These are phyloP conservation scores for Mustela erminea DNA, from an alignment of 2,797 vertebrate species.

Conservation along the genomic window DNA sequence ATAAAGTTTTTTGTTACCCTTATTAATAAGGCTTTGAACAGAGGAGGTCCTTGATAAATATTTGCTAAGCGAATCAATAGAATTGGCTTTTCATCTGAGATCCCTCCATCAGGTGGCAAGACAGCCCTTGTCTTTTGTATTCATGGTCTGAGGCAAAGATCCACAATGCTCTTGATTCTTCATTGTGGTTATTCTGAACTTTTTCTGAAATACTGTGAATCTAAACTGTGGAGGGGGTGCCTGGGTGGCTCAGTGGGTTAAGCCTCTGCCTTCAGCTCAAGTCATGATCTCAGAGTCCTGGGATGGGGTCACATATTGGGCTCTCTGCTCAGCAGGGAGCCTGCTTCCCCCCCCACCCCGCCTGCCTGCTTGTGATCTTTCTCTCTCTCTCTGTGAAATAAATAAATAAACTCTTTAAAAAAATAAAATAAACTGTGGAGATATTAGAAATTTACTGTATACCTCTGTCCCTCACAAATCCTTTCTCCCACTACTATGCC, in stretches of 20 bases:
- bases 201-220: neutral
- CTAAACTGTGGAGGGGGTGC: neutral
- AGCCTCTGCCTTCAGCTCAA: no score
- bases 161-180: neutral
- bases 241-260: no score
- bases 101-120: neutral
- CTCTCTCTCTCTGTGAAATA: no score
- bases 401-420: no score
- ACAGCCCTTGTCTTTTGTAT: neutral
- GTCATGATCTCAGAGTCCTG: no score
- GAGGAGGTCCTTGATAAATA: neutral
- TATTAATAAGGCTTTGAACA: neutral
- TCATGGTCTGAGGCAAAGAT: neutral
- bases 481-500: no score
- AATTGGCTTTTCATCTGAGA: neutral
- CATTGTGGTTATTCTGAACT: neutral
- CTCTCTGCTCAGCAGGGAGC: no score
- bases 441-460: neutral
- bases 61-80: neutral
- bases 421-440: neutral
- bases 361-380: no score
- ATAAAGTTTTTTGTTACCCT: constrained; percentile 21
- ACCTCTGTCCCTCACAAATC: neutral
- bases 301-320: no score
- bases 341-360: no score